Conservation (phyloP, 2,888 invertebrate genomes). For the Xestia xanthographa region DNA sequence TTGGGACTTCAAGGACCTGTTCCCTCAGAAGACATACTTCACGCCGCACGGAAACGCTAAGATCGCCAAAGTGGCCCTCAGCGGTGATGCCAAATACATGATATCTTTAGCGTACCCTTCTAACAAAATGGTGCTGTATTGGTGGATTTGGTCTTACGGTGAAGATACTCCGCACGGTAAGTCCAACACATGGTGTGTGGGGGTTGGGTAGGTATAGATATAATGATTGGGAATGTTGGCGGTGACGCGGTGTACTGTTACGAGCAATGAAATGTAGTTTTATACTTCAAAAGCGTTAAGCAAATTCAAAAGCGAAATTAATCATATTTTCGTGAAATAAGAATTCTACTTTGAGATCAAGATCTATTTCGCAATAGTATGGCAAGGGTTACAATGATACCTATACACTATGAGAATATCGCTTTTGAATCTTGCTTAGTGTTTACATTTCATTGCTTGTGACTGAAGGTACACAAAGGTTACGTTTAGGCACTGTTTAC, state of each 20-base stretch:
- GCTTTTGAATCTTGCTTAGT: not conserved
- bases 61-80: slow-evolving; percentile 85
- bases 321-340: not conserved
- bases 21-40: slow-evolving; percentile 90
- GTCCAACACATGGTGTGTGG: not conserved
- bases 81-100: slow-evolving; percentile 90
- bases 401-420: no score
- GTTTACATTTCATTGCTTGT: not conserved
- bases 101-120: slow-evolving; percentile 89
- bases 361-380: not conserved
- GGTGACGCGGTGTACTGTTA: not conserved
- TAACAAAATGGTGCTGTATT: slow-evolving; percentile 80
- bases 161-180: slow-evolving; percentile 89
- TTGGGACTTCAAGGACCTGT: slow-evolving; percentile 89
- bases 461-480: not conserved
- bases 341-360: not conserved
- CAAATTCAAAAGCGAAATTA: no score
- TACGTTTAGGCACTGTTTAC: not conserved
- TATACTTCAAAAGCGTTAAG: not conserved
- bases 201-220: no score
- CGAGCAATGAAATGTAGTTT: not conserved
- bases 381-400: no score
- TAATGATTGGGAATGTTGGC: not conserved
- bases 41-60: slow-evolving; percentile 85
- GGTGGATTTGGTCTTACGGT: slow-evolving; percentile 92